Percentiles rank a stretch among this genome's conserved stretches.
These are phyloP conservation scores for Ellobius talpinus DNA, from an alignment of 2,113 vertebrate species.

Conservation along the genomic window DNA sequence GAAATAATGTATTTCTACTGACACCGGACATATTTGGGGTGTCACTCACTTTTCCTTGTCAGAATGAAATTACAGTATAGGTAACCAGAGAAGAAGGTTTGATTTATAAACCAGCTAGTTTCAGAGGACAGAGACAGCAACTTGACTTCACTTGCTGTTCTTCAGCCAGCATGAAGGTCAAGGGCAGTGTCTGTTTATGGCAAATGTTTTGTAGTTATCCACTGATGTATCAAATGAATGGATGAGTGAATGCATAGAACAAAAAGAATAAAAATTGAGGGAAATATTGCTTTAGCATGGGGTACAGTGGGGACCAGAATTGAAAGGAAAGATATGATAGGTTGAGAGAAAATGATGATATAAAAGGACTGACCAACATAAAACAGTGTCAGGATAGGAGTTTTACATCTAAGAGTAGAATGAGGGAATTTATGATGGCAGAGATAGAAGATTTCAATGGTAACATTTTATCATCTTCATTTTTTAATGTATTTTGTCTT, in stretches of 20 bases:
- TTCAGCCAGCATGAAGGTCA: neutral
- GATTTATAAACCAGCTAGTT: neutral
- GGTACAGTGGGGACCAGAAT: neutral
- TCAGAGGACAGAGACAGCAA: too few species aligned
- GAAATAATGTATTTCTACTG: neutral
- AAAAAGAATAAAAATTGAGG: neutral
- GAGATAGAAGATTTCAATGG: neutral
- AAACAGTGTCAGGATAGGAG: neutral
- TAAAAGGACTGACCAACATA: neutral
- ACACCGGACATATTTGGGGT: neutral
- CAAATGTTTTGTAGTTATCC: neutral
- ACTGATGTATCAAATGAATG: neutral
- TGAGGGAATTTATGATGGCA: neutral
- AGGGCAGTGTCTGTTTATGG: neutral
- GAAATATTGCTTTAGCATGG: neutral
- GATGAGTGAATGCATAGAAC: neutral
- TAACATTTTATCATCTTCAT: neutral
- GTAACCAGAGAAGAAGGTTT: neutral
- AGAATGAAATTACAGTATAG: neutral
- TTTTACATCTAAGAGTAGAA: neutral
- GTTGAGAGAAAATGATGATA: neutral
- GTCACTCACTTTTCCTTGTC: neutral
- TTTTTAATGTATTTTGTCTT: conserved; percentile 23
- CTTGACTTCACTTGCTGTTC: neutral
- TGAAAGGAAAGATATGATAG: neutral